Evolutionary conservation across 35 echinoderm and acorn worm species (phyloP).

Genomic region (Lytechinus pictus): DNA sequence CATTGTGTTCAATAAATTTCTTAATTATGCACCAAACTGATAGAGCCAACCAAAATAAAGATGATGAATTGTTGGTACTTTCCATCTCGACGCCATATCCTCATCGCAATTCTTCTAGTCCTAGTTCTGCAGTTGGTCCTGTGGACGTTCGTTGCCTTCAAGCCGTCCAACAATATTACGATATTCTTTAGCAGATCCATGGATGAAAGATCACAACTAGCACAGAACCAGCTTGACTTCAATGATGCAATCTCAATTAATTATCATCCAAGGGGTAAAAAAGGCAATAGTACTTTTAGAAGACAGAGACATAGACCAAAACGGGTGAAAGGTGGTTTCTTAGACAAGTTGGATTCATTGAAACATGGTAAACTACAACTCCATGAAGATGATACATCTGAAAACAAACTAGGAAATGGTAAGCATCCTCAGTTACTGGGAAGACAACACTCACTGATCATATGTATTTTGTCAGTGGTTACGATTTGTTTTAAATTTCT

Average conservation of each 20-base stretch:
- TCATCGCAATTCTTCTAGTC: constrained; percentile 13
- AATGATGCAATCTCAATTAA: neutral
- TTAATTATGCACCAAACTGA: neutral
- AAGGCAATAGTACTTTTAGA: neutral
- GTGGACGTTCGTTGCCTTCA: neutral
- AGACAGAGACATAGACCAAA: neutral
- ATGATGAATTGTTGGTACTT: neutral
- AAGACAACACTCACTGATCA: neutral
- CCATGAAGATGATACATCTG: neutral
- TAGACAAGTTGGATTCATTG: constrained; percentile 6
- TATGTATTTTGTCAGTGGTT: neutral
- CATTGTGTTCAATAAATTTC: neutral
- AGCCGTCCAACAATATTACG: neutral
- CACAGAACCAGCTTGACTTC: constrained; percentile 15
- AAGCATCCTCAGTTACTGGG: neutral
- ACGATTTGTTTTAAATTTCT: too few relatives aligned
- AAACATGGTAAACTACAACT: neutral
- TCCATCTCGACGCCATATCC: neutral
- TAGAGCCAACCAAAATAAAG: neutral
- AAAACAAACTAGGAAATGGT: neutral
- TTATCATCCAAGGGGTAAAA: neutral
- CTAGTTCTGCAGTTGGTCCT: constrained; percentile 5
- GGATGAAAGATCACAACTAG: neutral
- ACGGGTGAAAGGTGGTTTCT: neutral
- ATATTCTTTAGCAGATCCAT: neutral